Base-by-base conservation (phyloP, 2,797 vertebrate species). In the Amblyopsis hoosieri region DNA sequence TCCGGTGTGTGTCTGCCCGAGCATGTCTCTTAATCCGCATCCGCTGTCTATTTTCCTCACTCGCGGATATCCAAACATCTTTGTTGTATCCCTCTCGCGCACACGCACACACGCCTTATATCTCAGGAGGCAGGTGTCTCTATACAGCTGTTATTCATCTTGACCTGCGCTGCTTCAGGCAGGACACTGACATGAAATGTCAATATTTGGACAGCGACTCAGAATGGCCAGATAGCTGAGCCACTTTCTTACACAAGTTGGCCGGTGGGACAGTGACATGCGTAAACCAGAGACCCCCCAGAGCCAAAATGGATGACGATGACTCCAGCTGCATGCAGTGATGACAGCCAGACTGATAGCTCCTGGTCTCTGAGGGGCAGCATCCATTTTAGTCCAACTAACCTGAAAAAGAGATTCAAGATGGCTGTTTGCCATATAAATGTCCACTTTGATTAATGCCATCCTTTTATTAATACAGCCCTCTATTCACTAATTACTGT, bases 141-240 rank as follows among this genome's bases (percentile, higher is more conserved):
- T 68, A 37, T 74, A 78, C 72, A 54, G 68, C 56, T 84, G 74
- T 81, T 78, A 84, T 86, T 83, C 72, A 82, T 82, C 82, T 82
- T 79, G 71, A 82, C 78, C 66, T 82, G 69, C 69, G 51, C 69
- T 45, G 50, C 66, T 83, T 82, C 70, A 3, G 46, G 71, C 83
- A 88, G 84, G 80, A 68, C 64, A 66, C 68, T 74, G 82, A 71
- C 78, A 75, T 63, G 75, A 76, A 77, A 78, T 17, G 57, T 86
- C 87, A 88, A 88, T 88, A 90, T 90, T 89, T 90, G 80, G 84
- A 89, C 83, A 85, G 83, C 73, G 66, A 66, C 77, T 70, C 48
- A 14, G 57, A 57, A 69, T 46, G 23, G 54, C 75, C 64, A 69
- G 78, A 74, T 78, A 82, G 67, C 14, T 68, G 61, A 54, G 48